These are phyloP conservation scores for Elymnias hypermnestra DNA, from an alignment of 1,140 invertebrate species.

Conservation along the genomic window DNA sequence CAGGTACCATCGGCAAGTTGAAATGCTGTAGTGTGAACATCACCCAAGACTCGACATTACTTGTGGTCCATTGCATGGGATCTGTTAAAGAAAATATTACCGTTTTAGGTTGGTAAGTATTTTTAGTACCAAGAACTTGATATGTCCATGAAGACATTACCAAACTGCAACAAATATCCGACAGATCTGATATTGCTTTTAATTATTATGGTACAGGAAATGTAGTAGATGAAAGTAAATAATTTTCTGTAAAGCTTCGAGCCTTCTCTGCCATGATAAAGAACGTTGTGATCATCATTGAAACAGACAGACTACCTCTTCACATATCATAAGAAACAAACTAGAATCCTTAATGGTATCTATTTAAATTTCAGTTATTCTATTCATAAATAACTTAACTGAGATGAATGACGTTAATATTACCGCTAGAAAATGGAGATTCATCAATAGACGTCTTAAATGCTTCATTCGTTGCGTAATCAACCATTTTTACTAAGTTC, in stretches of 20 bases:
- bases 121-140: no score
- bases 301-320: not conserved
- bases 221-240: no score
- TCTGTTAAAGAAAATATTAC: slow-evolving; percentile 75
- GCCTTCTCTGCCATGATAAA: no score
- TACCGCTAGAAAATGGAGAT: slow-evolving; percentile 18
- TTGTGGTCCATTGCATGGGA: slow-evolving; percentile 88
- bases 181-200: no score
- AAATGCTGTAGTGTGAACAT: slow-evolving; percentile 89
- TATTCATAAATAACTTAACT: not conserved
- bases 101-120: no score
- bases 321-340: no score
- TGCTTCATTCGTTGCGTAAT: slow-evolving; percentile 46
- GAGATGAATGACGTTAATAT: slow-evolving; percentile 11
- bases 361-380: no score
- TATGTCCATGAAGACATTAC: no score
- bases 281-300: not conserved
- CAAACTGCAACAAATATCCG: no score
- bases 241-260: no score
- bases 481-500: slow-evolving; percentile 39
- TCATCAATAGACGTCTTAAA: slow-evolving; percentile 35
- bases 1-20: slow-evolving; percentile 80
- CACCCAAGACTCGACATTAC: slow-evolving; percentile 91
- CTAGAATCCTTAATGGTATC: no score
- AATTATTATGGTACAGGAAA: no score